These are phyloP conservation scores for Lepus americanus DNA, from an alignment of 2,113 vertebrate species.

Conservation along the genomic window DNA sequence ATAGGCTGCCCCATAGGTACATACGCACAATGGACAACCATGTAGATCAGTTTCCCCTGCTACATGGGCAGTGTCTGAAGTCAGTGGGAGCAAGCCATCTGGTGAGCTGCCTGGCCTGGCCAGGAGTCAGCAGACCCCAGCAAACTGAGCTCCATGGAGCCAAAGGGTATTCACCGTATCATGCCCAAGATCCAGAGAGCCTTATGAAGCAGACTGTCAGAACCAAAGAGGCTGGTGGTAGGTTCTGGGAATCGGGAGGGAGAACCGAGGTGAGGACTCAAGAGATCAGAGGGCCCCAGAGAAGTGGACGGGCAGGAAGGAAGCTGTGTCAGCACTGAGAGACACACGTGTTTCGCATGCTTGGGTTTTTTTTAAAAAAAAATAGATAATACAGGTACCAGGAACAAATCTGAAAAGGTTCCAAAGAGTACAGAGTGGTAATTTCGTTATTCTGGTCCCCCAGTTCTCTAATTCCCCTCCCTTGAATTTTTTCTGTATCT, in stretches of 20 bases:
- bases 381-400: neutral
- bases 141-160: neutral
- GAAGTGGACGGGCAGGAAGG: no score
- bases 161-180: neutral
- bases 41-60: neutral
- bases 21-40: neutral
- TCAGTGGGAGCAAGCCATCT: neutral
- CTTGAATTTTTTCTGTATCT: neutral
- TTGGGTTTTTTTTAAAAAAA: constrained; percentile 11
- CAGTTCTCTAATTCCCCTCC: neutral
- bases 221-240: neutral
- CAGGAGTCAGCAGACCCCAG: neutral
- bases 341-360: neutral
- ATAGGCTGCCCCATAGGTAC: no score
- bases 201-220: neutral
- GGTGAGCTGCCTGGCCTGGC: neutral
- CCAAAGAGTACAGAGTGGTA: neutral
- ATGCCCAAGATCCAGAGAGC: neutral
- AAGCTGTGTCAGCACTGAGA: neutral
- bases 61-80: neutral
- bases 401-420: neutral
- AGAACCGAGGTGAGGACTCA: neutral
- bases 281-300: neutral
- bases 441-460: neutral
- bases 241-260: neutral